Conservation (phyloP, 2,888 invertebrate species). For the Microdon myrmicae region DNA sequence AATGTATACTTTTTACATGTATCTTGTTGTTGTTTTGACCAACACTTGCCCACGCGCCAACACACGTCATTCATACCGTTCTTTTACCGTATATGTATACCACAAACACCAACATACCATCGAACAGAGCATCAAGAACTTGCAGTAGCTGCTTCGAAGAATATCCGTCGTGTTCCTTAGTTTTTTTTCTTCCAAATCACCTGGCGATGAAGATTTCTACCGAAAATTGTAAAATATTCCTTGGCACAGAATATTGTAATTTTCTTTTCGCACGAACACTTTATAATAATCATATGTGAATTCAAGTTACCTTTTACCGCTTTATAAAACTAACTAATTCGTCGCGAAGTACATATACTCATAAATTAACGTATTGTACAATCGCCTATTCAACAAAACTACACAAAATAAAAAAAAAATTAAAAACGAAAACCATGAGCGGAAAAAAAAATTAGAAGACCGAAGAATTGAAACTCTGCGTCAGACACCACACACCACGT, state of each 20-base stretch:
- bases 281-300: no score
- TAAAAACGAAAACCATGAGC: conserved; percentile 6
- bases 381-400: conserved; percentile 18
- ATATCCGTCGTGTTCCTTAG: conserved; percentile 38
- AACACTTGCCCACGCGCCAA: conserved; percentile 3
- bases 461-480: conserved; percentile 28
- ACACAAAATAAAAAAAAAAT: conserved; percentile 1
- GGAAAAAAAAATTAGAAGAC: conserved; percentile 5
- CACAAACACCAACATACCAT: conserved; percentile 23
- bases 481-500: conserved; percentile 42
- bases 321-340: conserved; percentile 3
- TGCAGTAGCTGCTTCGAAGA: conserved; percentile 32
- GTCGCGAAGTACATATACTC: conserved; percentile 10
- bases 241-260: conserved; percentile 19
- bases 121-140: conserved; percentile 17
- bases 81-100: conserved; percentile 26
- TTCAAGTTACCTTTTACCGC: conserved; percentile 24
- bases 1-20: conserved; percentile 22
- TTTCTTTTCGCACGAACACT: conserved; percentile 13
- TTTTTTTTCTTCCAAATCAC: no score
- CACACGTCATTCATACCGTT: conserved; percentile 29
- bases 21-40: conserved; percentile 23
- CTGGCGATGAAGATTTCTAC: no score
- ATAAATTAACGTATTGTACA: conserved; percentile 2
- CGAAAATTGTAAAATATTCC: no score